These are phyloP conservation scores for Zaprionus capensis DNA, from an alignment of 1,140 invertebrate species.

Conservation along the genomic window DNA sequence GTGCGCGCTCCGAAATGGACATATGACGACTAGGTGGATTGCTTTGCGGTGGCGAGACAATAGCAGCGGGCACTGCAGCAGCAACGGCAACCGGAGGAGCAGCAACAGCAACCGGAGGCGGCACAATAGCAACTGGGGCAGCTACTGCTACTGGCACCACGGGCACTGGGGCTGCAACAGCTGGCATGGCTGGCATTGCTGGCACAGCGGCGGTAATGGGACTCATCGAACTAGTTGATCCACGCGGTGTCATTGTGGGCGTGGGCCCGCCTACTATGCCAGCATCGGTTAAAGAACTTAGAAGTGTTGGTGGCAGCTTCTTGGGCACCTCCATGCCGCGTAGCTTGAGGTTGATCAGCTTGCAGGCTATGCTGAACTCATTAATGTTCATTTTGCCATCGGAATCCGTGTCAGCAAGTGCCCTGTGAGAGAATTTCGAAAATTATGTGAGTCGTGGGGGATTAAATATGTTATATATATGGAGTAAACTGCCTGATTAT, in stretches of 20 bases:
- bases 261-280: constrained; percentile 60
- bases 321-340: constrained; percentile 96
- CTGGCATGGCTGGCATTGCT: constrained; percentile 19
- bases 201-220: constrained; percentile 58
- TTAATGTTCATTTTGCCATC: constrained; percentile 98
- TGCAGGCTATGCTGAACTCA: constrained; percentile 99
- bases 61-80: constrained; percentile 39
- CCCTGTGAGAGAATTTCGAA: constrained; percentile 86
- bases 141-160: constrained; percentile 21
- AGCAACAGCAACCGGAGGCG: constrained; percentile 29
- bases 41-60: constrained; percentile 72
- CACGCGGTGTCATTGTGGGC: constrained; percentile 77
- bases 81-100: constrained; percentile 39
- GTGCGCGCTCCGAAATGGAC: constrained; percentile 82
- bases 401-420: constrained; percentile 96
- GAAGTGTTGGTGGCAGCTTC: constrained; percentile 90
- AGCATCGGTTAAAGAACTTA: constrained; percentile 87
- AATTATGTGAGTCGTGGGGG: constrained; percentile 10
- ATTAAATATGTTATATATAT: constrained; percentile 16
- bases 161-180: constrained; percentile 35
- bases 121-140: constrained; percentile 40
- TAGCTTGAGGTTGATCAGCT: constrained; percentile 97
- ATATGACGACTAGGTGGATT: constrained; percentile 84
- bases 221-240: constrained; percentile 75
- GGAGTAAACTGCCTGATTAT: not conserved